Evolutionary conservation across 2,113 vertebrate species (phyloP), one percentile per base, ranked within the genome.

Genomic region (Tonatia bakeri): DNA sequence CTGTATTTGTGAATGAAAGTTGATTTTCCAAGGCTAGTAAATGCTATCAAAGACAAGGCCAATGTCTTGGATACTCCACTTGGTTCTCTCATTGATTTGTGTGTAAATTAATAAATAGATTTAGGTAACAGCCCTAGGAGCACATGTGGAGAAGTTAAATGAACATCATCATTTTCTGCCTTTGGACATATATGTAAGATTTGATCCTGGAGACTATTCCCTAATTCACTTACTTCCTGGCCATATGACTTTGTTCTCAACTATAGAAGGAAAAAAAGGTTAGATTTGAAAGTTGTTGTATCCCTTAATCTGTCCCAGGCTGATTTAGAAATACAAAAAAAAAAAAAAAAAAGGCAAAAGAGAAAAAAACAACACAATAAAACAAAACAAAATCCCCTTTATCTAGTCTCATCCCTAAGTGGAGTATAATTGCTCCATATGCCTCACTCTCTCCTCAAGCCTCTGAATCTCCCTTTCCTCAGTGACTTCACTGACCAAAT

Each of bases 151-250:
- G 50, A 65, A 40, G 19, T 33, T 75, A 24, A 65, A 67, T 73
- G 9, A 24, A 28, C 5, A 19, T 7, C 13, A 15, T 28, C 20
- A 33, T 90, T 94, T 91, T 45, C 17, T 84, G 26, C 20, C 40
- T 43, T 4, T 81, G 36, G n/a, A 89, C 22, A 26, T 15, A 75
- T 12, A 87, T 79, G 67, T 76, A 56, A 70, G 24, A 72, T 76
- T 69, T 86, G 7, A 73, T 85, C 56, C 80, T 75, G 73, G 54
- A 93, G 54, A 40, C 67, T 84, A 81, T 16, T 84, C 11, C 87
- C 10, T 45, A 50, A 67, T 31, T 24, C 1, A 61, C 1, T 81
- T 9, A 59, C 52, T 24, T 43, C 13, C 12, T 65, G 15, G 13
- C 5, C 9, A n/a, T 50, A 26, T 54, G 77, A 64, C 47, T 56